Base-by-base conservation (phyloP, 2,797 vertebrate genomes). In the Sebastes dallii region DNA sequence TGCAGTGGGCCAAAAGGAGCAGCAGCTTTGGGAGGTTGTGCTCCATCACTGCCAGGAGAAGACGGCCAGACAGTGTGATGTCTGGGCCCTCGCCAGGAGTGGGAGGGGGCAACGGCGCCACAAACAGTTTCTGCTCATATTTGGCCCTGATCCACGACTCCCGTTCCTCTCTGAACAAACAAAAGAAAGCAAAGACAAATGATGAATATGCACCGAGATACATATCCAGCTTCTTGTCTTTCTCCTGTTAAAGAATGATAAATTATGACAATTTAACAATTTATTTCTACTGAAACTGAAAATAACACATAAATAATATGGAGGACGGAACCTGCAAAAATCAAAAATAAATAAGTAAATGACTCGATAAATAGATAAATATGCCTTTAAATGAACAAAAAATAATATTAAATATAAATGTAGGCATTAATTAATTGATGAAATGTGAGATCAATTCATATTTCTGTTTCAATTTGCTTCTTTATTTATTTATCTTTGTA, bases 91-190 rank as follows among this genome's bases (percentile, higher is more conserved):
- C 93, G 0, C 94, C 86, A 6, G 92, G 92, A 29, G 95, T 95
- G 1, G 94, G 94, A 66, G 94, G 92, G 39, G 93, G 92, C 92
- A 98, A 88, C 1, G 97, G 96, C 0, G 97, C 97, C 94, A 98
- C 94, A 92, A 99, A 99, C 69, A 98, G 93, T 81, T 96, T 95
- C 93, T 98, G 98, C 94, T 99, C 97, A 12, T 99, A 99, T 82
- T 99, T 99, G 79, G 97, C 97, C 10, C 98, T 94, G 80, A 99
- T 98, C 97, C 98, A 99, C 0, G 96, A 95, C 80, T 99, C 98
- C 3, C 97, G 94, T 84, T 99, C 97, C 92, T 98, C 97, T 77
- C 98, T 99, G 84, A 66, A 77, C 36, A 65, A 64, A 22, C 46
- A 78, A 34, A 39, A 20, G 24, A 39, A 56, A 60, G 52, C 52